These are phyloP conservation scores for Canis aureus DNA, from an alignment of 2,113 vertebrate genomes.

Conservation along the genomic window DNA sequence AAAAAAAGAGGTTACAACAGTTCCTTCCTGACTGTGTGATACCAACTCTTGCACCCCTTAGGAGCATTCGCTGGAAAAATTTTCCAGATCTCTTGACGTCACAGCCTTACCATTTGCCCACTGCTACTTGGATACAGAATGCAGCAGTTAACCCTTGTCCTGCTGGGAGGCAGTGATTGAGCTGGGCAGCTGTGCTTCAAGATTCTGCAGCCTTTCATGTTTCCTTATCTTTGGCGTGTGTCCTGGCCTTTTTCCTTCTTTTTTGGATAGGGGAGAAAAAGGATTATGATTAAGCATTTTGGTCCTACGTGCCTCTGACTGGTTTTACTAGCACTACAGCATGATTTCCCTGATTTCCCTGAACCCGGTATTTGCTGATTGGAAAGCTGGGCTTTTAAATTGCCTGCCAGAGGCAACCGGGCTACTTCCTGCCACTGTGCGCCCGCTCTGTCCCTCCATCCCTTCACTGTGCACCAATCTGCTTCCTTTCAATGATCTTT, in stretches of 20 bases:
- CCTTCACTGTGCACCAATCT: too few relatives aligned
- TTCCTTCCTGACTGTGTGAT: neutral
- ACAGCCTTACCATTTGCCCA: conserved; percentile 87
- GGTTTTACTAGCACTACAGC: neutral
- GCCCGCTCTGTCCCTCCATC: rapidly evolving
- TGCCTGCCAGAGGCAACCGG: neutral
- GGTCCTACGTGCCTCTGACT: neutral
- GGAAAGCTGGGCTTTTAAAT: neutral
- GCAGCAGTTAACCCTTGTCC: conserved; percentile 88
- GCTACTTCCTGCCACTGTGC: too few relatives aligned
- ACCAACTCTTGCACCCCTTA: conserved; percentile 80
- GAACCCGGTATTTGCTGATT: neutral
- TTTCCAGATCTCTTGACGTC: conserved; percentile 90
- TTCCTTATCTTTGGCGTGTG: neutral
- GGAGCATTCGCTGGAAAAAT: conserved; percentile 89
- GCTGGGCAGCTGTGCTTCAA: neutral
- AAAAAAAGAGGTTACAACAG: neutral
- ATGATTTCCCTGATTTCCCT: neutral
- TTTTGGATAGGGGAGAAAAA: neutral
- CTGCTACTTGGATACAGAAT: conserved; percentile 89
- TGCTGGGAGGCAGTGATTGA: neutral
- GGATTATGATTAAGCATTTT: neutral
- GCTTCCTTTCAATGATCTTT: neutral
- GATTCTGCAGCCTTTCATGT: neutral
- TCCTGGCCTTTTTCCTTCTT: neutral